These are phyloP conservation scores for Pyrgus malvae DNA, from an alignment of 2,888 invertebrate species.

Conservation along the genomic window DNA sequence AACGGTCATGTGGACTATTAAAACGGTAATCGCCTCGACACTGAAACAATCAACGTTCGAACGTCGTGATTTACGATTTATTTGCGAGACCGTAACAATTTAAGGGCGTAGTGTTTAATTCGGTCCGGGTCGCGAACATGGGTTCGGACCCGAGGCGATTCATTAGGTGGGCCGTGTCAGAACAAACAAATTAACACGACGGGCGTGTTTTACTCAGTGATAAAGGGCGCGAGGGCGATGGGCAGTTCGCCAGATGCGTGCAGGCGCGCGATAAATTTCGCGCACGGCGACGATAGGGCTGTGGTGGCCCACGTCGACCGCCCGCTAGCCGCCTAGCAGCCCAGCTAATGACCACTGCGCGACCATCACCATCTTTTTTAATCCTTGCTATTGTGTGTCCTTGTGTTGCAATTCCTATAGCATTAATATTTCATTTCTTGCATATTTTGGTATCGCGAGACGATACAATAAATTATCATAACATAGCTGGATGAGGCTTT, in stretches of 20 bases:
- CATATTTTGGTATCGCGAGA: no score
- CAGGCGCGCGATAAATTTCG: slow-evolving; percentile 66
- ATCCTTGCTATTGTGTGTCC: no score
- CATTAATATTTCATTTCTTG: no score
- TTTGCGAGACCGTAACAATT: slow-evolving; percentile 66
- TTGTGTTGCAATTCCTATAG: no score
- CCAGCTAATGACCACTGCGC: neutral
- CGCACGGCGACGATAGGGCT: slow-evolving; percentile 42
- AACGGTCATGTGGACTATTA: neutral
- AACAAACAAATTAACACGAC: slow-evolving; percentile 80
- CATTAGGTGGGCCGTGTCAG: slow-evolving; percentile 77
- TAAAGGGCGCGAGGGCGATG: slow-evolving; percentile 74
- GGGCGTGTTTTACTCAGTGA: slow-evolving; percentile 75
- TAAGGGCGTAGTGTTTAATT: slow-evolving; percentile 73
- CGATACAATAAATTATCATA: no score
- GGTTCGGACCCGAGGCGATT: slow-evolving; percentile 68
- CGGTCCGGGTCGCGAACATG: slow-evolving; percentile 55
- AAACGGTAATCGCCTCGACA: slow-evolving; percentile 13
- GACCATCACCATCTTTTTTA: neutral
- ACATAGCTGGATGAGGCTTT: no score
- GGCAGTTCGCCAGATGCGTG: slow-evolving; percentile 72
- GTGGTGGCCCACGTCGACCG: slow-evolving; percentile 29
- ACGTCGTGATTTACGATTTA: slow-evolving; percentile 69
- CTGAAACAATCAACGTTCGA: slow-evolving; percentile 27
- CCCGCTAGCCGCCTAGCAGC: neutral